Conservation (phyloP, 2,888 invertebrate species). For the Pegoplata infirma region DNA sequence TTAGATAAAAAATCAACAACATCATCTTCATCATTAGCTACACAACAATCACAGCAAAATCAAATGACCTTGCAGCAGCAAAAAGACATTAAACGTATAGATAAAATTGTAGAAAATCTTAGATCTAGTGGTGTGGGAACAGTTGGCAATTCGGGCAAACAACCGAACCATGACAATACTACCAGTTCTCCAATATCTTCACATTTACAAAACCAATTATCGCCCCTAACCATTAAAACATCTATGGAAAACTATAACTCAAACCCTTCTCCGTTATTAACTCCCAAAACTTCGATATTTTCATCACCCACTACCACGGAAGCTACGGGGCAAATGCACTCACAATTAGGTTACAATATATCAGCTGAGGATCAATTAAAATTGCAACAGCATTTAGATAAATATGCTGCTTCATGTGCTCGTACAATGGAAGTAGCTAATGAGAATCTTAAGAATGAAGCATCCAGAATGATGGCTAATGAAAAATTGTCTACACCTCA, state of each 20-base stretch:
- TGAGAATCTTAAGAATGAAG: slow-evolving; percentile 55
- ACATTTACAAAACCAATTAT: slow-evolving; percentile 65
- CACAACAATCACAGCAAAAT: slow-evolving; percentile 50
- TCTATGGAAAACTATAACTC: slow-evolving; percentile 42
- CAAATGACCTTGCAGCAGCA: slow-evolving; percentile 63
- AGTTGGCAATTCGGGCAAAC: slow-evolving; percentile 30
- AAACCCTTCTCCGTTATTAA: slow-evolving; percentile 26
- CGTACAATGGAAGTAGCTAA: slow-evolving; percentile 64
- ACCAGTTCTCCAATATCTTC: slow-evolving; percentile 6
- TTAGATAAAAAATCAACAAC: slow-evolving; percentile 63
- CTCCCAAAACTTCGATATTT: slow-evolving; percentile 44
- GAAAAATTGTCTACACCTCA: slow-evolving; percentile 42
- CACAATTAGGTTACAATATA: slow-evolving; percentile 52
- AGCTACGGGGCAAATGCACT: slow-evolving; percentile 25
- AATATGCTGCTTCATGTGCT: slow-evolving; percentile 70
- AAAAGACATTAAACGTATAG: slow-evolving; percentile 77
- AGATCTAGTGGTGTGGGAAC: slow-evolving; percentile 66
- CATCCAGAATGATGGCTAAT: slow-evolving; percentile 34
- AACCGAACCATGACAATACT: slow-evolving; percentile 60
- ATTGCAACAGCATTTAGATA: slow-evolving; percentile 67
- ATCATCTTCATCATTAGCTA: no score
- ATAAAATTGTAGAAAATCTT: slow-evolving; percentile 77
- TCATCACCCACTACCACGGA: slow-evolving; percentile 35
- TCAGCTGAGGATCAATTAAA: slow-evolving; percentile 63
- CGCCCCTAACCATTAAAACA: slow-evolving; percentile 60